phyloP scores from a whole-genome alignment of 2,113 vertebrate species.

The Bos javanicus region DNA sequence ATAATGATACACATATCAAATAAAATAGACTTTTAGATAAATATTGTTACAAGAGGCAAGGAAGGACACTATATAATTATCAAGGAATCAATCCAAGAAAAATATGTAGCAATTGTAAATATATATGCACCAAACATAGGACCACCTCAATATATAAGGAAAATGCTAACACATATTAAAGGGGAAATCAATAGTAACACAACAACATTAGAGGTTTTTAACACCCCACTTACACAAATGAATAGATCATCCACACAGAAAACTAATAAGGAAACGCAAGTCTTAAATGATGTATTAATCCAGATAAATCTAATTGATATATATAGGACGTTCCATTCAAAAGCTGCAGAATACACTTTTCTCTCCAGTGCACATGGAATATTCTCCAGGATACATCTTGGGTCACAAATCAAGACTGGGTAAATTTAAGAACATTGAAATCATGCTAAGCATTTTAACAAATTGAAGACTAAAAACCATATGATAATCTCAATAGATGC shows the following conservation, averaged over 20 bases:
- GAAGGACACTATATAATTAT: not conserved
- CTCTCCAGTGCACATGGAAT: not conserved
- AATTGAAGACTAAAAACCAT: not conserved
- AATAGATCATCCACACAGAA: not conserved
- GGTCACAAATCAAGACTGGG: not conserved
- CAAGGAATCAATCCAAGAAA: not conserved
- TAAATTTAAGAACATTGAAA: not conserved
- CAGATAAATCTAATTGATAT: not conserved
- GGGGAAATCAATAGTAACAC: not conserved
- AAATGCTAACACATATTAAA: not conserved
- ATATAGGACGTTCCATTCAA: not conserved
- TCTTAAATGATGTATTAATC: not conserved
- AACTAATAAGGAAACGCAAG: not conserved
- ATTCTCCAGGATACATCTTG: not conserved
- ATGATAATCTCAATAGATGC: not conserved
- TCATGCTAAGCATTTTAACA: not conserved
- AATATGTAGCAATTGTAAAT: not conserved
- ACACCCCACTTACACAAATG: not conserved
- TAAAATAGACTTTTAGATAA: not conserved
- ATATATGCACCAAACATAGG: not conserved
- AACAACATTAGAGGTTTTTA: not conserved
- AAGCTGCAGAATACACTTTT: not conserved
- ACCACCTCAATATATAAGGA: not conserved
- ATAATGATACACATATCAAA: not conserved
- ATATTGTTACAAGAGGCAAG: not conserved